Percentiles rank a stretch among this genome's conserved stretches.
phyloP scores from a whole-genome alignment of 1,140 invertebrate species.

The Drosophila sulfurigaster region DNA sequence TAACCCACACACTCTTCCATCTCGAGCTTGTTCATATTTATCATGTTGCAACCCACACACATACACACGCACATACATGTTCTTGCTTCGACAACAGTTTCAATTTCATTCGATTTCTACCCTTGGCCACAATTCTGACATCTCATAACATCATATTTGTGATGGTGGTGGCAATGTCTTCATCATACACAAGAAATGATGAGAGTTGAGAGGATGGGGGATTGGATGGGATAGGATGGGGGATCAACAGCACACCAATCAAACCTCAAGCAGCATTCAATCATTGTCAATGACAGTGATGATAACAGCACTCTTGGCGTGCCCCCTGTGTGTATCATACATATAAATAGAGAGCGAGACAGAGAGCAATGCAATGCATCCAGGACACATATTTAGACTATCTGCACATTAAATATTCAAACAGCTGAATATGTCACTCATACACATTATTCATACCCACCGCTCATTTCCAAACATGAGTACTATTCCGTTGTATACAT shows the following conservation, averaged over 20 bases:
- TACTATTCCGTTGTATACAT: constrained; percentile 3
- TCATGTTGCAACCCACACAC: constrained; percentile 32
- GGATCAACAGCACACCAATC: constrained; percentile 57
- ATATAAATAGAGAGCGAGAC: neutral
- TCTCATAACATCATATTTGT: constrained; percentile 28
- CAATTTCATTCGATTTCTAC: constrained; percentile 35
- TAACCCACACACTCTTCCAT: neutral
- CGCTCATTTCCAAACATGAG: constrained; percentile 43
- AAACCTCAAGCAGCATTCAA: constrained; percentile 67
- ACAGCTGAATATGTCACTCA: constrained; percentile 24
- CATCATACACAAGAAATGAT: constrained; percentile 44
- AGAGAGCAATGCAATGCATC: neutral
- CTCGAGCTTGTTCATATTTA: constrained; percentile 21
- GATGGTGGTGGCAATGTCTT: constrained; percentile 45
- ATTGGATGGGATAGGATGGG: neutral
- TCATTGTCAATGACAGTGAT: constrained; percentile 68
- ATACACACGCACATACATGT: neutral
- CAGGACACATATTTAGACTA: constrained; percentile 6
- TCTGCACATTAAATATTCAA: constrained; percentile 54
- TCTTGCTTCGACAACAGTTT: constrained; percentile 18
- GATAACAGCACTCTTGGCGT: constrained; percentile 12
- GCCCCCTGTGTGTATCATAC: neutral
- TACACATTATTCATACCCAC: constrained; percentile 23
- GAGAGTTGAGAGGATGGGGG: neutral
- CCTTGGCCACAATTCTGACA: constrained; percentile 18